phyloP scores from a whole-genome alignment of 2,888 invertebrate species.

The Panzeria rudis region DNA sequence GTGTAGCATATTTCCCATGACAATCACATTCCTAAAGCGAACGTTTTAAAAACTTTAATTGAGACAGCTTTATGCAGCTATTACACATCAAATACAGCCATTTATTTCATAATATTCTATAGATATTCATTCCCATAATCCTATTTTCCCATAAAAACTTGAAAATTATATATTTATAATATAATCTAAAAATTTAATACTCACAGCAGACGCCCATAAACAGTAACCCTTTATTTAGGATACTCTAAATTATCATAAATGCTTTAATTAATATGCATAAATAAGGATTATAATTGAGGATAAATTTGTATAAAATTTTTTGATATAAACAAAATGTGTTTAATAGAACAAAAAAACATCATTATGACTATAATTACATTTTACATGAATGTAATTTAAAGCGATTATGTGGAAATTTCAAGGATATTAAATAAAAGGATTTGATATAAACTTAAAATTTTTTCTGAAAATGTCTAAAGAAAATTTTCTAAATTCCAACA shows the following conservation, averaged over 20 bases:
- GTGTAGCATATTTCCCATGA: too few species aligned
- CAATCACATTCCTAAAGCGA: too few species aligned
- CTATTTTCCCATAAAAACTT: conserved; percentile 13
- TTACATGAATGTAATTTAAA: conserved; percentile 13
- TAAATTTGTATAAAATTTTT: not conserved
- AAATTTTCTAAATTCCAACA: too few species aligned
- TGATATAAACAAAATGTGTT: not conserved
- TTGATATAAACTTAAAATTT: not conserved
- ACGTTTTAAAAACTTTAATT: not conserved
- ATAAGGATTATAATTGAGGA: conserved; percentile 38
- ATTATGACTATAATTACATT: conserved; percentile 25
- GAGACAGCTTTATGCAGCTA: not conserved
- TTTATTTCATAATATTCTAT: not conserved
- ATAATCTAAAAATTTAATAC: conserved; percentile 18
- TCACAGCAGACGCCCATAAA: conserved; percentile 8
- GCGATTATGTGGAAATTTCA: conserved; percentile 11
- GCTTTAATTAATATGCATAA: conserved; percentile 49
- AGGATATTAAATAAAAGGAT: not conserved
- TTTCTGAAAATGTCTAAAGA: not conserved
- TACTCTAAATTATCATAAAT: conserved; percentile 23
- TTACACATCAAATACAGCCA: not conserved
- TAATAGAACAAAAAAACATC: not conserved
- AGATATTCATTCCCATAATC: not conserved
- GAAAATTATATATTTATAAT: not conserved
- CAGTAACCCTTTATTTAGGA: conserved; percentile 28